These are phyloP conservation scores for Aphaenogaster floridana DNA, from an alignment of 1,140 invertebrate genomes.

Conservation along the genomic window DNA sequence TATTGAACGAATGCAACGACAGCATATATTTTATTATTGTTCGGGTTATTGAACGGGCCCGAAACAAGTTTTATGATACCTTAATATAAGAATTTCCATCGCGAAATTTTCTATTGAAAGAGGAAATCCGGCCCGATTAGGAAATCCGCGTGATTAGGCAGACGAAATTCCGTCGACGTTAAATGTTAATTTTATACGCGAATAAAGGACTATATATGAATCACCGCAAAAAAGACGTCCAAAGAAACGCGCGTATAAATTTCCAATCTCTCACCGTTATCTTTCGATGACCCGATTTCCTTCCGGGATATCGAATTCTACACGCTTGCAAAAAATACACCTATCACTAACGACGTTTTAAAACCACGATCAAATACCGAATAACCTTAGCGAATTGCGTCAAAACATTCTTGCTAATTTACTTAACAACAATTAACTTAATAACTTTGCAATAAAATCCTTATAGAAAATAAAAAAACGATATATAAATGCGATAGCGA, in stretches of 20 bases:
- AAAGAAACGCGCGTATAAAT: not conserved
- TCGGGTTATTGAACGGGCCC: not conserved
- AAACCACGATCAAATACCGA: not conserved
- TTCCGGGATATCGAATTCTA: not conserved
- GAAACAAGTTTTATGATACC: not conserved
- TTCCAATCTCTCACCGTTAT: constrained; percentile 23
- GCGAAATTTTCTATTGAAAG: not conserved
- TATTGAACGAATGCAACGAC: not conserved
- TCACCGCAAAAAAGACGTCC: not conserved
- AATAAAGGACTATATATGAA: not conserved
- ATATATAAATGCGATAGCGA: not conserved
- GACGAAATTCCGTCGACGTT: not conserved
- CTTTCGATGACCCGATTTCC: constrained; percentile 9
- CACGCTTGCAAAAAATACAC: not conserved
- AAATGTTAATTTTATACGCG: not conserved
- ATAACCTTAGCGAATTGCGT: not conserved
- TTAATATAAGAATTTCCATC: not conserved
- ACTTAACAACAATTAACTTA: not conserved
- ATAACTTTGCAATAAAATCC: not conserved
- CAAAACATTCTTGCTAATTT: not conserved
- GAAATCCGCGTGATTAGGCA: not conserved
- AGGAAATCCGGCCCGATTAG: not conserved
- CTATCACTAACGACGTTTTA: not conserved
- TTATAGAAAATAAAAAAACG: not conserved
- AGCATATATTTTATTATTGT: not conserved